Evolutionary conservation across 1,140 invertebrate species (phyloP), one percentile per base, ranked within the genome.

Genomic region (Calycopis cecrops): DNA sequence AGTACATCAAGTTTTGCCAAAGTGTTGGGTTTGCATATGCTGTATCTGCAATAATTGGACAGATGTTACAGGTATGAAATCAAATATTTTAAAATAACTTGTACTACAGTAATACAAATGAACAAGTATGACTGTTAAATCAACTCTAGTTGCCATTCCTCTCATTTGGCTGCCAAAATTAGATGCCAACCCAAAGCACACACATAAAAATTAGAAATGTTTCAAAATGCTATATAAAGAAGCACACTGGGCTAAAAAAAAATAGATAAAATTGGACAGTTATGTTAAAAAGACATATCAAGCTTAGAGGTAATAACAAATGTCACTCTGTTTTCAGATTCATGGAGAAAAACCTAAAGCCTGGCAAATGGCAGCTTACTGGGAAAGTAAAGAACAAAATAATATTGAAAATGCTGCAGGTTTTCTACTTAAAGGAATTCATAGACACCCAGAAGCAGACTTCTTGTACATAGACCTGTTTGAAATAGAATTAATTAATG

Each of bases 341-440:
- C 93, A 95, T 75, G 90, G 90, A 55, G 91, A 92, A 64, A 94
- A 93, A 69, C 91, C 92, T 59, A 91, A 93, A 67, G 88, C 94
- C 54, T 95, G 93, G 93, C 88, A 92, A 38, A 71, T 92, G 55
- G 93, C 93, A 7, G 92, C 92, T 11, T 91, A 90, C 65, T 94
- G 91, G 91, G 93, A 95, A 80, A 90, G 91, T 61, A 91, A 94
- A 73, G 91, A 93, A 59, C 91, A 90, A 59, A 87, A 91, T 12
- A 92, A 91, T 65, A 65, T 90, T 6, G 89, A 92, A n/a, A 92
- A 85, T 71, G 93, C 93, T 16, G 87, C 92, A 62, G 88, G 87
- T 51, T 89, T 92, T 62, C 76, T 95, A 9, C 82, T 94, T 34
- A 90, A 91, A 73, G 94, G 92, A 2, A 79, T 95, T 35, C 88